Evolutionary conservation across 1,140 invertebrate genomes (phyloP), one percentile per base, ranked within the genome.

Genomic region (Nasonia vitripennis): DNA sequence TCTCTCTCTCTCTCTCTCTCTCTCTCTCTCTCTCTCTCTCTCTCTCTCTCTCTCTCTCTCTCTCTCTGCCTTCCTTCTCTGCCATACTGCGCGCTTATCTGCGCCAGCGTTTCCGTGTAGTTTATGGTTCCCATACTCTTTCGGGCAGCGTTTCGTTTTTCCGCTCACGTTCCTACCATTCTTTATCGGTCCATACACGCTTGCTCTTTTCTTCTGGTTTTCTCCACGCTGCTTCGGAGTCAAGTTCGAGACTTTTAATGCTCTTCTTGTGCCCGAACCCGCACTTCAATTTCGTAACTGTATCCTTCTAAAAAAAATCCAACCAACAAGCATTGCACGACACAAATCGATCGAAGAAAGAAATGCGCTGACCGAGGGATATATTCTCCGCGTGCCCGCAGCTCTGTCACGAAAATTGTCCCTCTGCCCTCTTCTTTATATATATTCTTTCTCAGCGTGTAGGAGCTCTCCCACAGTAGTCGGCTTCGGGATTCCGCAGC

Each of bases 81-180:
- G 37, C 51, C 62, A 45, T 45, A 45, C 20, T 51, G 10, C 48
- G 23, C 7, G 10, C 31, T 77, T 51, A n/a, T 27, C 41, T 45
- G 17, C 23, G 6, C 11, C 27, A 34, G 34, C 11, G 7, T 75
- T 71, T 48, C 74, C 27, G 3, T 14, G 41, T 31, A 78, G 67
- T 78, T 78, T 78, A 78, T 78, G 48, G 62, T 41, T 78, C 34
- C 41, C 20, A 27, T 6, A 37, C 34, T 37, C 31, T 34, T 71
- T 71, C 68, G 11, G 23, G 11, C 14, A n/a, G 27, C 70, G n/a
- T 9, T 70, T 70, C 68, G 5, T n/a, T 34, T 71, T 34, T 71
- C 31, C 70, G 7, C 55, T 62, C 55, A 20, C 55, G 55, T 17
- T 12, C 48, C 11, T 14, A 10, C 14, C 4, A 51, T 12, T 51